These are phyloP conservation scores for Mesoligia furuncula DNA, from an alignment of 2,888 invertebrate species.

Conservation along the genomic window DNA sequence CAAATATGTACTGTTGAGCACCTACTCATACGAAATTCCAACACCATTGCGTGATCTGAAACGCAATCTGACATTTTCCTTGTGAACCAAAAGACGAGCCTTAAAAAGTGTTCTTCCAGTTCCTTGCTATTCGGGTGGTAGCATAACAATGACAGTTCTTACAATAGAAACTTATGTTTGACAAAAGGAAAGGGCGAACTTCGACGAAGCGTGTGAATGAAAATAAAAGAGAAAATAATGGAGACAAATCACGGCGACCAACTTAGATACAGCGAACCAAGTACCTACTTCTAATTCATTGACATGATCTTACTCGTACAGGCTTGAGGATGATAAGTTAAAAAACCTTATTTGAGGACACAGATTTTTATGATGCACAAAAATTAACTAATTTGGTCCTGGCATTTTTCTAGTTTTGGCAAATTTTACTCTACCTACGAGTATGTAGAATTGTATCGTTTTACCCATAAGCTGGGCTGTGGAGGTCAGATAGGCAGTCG, in stretches of 20 bases:
- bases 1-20: slow-evolving; percentile 45
- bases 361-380: too few species aligned
- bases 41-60: slow-evolving; percentile 58
- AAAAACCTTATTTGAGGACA: not conserved
- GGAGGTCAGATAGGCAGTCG: not conserved
- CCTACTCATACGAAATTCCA: slow-evolving; percentile 56
- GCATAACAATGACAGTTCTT: slow-evolving; percentile 82
- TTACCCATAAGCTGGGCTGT: not conserved
- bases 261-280: slow-evolving; percentile 62
- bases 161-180: slow-evolving; percentile 83
- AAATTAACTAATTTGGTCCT: too few species aligned
- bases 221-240: slow-evolving; percentile 79
- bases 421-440: not conserved
- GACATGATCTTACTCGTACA: slow-evolving; percentile 14
- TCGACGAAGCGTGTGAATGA: slow-evolving; percentile 79
- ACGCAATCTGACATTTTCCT: slow-evolving; percentile 54
- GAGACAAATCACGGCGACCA: slow-evolving; percentile 76
- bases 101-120: slow-evolving; percentile 67
- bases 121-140: slow-evolving; percentile 73
- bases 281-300: slow-evolving; percentile 58
- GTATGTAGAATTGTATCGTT: not conserved
- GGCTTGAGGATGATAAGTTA: slow-evolving; percentile 4
- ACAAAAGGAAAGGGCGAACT: slow-evolving; percentile 79
- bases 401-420: not conserved
- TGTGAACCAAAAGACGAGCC: slow-evolving; percentile 63